Percentiles rank a stretch among this genome's conserved stretches.
Evolutionary conservation across 2,113 vertebrate species (phyloP).

Genomic region (Neogobius melanostomus): DNA sequence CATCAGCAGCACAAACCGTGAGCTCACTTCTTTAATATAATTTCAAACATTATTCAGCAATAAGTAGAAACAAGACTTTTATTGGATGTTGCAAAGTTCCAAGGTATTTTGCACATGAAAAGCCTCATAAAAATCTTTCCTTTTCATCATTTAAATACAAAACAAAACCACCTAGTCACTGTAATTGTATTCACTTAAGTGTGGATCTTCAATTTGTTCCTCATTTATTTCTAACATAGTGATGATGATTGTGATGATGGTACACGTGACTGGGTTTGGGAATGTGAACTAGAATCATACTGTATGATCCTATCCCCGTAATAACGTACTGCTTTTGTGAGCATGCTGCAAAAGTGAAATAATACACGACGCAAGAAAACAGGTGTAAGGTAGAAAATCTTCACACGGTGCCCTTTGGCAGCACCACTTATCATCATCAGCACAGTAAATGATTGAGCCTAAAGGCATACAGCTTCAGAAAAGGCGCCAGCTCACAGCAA

Average conservation of each 20-base stretch:
- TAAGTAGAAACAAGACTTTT: slow-evolving; percentile 41
- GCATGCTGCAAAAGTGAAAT: neutral
- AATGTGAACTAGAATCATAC: slow-evolving; percentile 1
- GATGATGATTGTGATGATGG: neutral
- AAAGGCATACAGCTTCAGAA: slow-evolving; percentile 26
- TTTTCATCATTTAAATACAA: neutral
- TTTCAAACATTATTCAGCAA: slow-evolving; percentile 33
- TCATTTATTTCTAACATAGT: neutral
- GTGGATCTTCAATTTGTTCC: neutral
- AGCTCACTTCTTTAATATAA: slow-evolving; percentile 25
- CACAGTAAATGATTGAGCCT: slow-evolving; percentile 44
- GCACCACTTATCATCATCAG: slow-evolving; percentile 42
- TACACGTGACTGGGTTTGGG: slow-evolving; percentile 9
- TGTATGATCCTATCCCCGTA: slow-evolving; percentile 7
- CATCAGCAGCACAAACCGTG: slow-evolving; percentile 22
- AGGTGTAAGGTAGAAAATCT: slow-evolving; percentile 12
- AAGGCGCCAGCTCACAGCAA: slow-evolving; percentile 13
- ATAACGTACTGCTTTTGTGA: slow-evolving; percentile 17
- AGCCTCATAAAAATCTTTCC: neutral
- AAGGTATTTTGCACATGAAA: neutral
- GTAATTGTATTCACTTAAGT: neutral
- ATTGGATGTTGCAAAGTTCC: slow-evolving; percentile 1
- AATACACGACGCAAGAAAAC: neutral
- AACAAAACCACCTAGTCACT: neutral
- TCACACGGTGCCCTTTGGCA: slow-evolving; percentile 28